Base-by-base conservation (phyloP, 2,888 invertebrate genomes). In the Eucera pruinosa region DNA sequence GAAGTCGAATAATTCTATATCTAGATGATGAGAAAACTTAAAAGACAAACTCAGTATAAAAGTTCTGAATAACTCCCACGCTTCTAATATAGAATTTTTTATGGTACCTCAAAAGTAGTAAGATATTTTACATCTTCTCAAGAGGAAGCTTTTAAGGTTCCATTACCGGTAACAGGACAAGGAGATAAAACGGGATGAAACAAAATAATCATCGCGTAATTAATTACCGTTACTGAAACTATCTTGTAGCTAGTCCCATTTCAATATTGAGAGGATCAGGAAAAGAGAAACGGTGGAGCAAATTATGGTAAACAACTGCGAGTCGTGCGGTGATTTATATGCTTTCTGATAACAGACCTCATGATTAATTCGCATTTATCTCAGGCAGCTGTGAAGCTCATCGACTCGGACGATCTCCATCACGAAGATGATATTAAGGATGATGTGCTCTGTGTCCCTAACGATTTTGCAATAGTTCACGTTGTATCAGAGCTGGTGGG, bases 381-480 rank as follows among this genome's bases (percentile, higher is more conserved):
- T 3, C 48, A 48, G n/a, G 36, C 18, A 9, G 23, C 13, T 30
- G 41, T 36, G 52, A 65, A 43, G 20, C 47, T 57, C 45, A 58
- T 58, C 45, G 65, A 60, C n/a, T 18, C 52, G 2, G n/a, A 50
- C 47, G 39, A 68, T 73, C 65, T 64, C 50, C 52, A 55, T 73
- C 67, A 68, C 72, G 62, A 60, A 50, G 72, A 72, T 78, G 78
- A 72, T 78, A 72, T 72, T 73, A 60, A 78, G 45, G 52, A 62
- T 64, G 33, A 62, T 43, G 25, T 47, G 55, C 11, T 71, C 78
- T 43, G 33, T 64, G 77, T 78, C 78, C 47, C 78, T 78, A 71
- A 71, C 30, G 23, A 62, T 80, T 76, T 61, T 30, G 76, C 70
- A 80, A 80, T 80, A 80, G 80, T 80, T 80, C 80, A 68, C 52